phyloP scores from a whole-genome alignment of 2,888 invertebrate genomes.

The Eumacrocentrus americanus region DNA sequence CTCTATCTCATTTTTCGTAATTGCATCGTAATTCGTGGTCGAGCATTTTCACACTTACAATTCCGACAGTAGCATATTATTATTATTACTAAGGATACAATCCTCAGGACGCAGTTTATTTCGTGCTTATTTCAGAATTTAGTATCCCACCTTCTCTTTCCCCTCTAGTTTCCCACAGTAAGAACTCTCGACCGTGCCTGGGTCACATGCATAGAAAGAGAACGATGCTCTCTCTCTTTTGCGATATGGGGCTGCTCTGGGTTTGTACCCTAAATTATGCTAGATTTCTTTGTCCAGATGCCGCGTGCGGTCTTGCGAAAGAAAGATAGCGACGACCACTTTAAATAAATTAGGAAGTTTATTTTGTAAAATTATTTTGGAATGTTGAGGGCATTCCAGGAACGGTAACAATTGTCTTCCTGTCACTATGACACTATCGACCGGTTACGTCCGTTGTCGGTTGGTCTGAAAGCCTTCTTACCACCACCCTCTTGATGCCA shows the following conservation, averaged over 20 bases:
- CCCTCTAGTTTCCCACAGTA: slow-evolving; percentile 35
- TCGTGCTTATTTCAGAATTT: slow-evolving; percentile 56
- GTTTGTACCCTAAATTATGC: slow-evolving; percentile 36
- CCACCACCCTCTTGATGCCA: slow-evolving; percentile 26
- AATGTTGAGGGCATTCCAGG: too few relatives aligned
- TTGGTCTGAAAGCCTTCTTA: slow-evolving; percentile 24
- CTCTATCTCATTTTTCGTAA: slow-evolving; percentile 33
- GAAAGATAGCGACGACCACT: slow-evolving; percentile 13
- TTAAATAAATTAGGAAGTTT: slow-evolving; percentile 2
- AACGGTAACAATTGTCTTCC: too few relatives aligned
- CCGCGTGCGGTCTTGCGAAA: slow-evolving; percentile 28
- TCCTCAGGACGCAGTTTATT: slow-evolving; percentile 57
- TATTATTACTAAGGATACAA: slow-evolving; percentile 46
- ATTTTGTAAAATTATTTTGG: too few relatives aligned
- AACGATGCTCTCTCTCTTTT: slow-evolving; percentile 26
- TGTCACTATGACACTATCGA: slow-evolving; percentile 52
- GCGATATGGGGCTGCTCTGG: slow-evolving; percentile 7
- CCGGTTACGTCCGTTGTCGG: slow-evolving; percentile 42
- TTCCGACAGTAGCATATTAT: slow-evolving; percentile 47
- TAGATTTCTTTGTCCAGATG: slow-evolving; percentile 44
- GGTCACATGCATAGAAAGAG: slow-evolving; percentile 8
- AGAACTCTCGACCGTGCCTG: slow-evolving; percentile 42
- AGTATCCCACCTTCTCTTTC: slow-evolving; percentile 36
- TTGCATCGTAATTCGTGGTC: slow-evolving; percentile 41
- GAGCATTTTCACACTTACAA: slow-evolving; percentile 31